Base-by-base conservation (phyloP, 2,888 invertebrate species). In the Formica aserva region DNA sequence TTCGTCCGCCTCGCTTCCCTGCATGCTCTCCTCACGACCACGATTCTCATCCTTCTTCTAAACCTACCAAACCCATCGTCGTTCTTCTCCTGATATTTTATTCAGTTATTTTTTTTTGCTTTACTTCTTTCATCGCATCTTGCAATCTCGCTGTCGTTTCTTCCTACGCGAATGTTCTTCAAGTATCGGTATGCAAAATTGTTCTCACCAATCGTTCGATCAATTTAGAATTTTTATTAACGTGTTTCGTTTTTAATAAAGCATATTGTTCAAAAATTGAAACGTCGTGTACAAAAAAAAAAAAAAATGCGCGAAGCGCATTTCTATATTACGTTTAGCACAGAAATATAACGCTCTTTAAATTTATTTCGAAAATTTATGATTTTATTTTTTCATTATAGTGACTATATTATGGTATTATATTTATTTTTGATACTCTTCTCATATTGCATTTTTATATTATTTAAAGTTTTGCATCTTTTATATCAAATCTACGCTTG, bases 41-140 rank as follows among this genome's bases (percentile, higher is more conserved):
- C 88, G 78, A 84, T 87, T 86, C 87, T 86, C 85, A 82, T 88
- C 87, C 87, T 86, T 85, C 89, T 88, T 78, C 86, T 78, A 72
- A 76, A 86, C 78, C 86, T 86, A 57, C 69, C 84, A 66, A 67
- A 84, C 80, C 82, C 83, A 52, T 90, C 88, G 88, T 87, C 90
- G 90, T 91, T 92, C 86, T 88, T 91, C 87, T 90, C 75, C 89
- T 91, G 88, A 93, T 92, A 92, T 91, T 92, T 92, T 90, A 92
- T 92, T 92, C 90, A 90, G 90, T 92, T 92, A 91, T 92, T 92
- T 90, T 6, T 35, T 35, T 35, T 90, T 89, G 86, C 86, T 77
- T 82, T 85, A 76, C 26, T 48, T 67, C 82, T 77, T 85, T 75
- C 62, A 69, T 67, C 83, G 77, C 85, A 48, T 80, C 78, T 80